Conservation (phyloP, 2,113 vertebrate species). For the Hypocryptadius cinnamomeus region DNA sequence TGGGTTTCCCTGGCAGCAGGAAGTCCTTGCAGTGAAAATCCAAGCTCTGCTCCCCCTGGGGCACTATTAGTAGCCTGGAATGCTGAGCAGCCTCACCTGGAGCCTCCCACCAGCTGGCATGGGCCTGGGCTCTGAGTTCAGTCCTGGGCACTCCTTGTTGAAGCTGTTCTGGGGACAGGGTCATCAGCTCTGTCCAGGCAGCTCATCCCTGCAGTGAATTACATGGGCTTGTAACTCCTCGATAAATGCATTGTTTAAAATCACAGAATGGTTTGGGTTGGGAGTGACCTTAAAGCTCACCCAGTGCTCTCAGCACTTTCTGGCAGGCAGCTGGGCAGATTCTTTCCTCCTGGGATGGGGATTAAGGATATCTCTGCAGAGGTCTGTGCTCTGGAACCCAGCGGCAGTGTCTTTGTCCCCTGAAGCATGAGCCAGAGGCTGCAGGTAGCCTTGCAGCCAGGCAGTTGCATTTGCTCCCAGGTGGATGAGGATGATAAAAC, state of each 20-base stretch:
- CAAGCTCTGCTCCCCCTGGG: not conserved
- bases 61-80: not conserved
- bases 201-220: not conserved
- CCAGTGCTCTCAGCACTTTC: not conserved
- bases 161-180: not conserved
- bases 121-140: not conserved
- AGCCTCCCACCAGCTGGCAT: accelerated
- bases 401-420: not conserved
- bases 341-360: not conserved
- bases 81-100: not conserved
- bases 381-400: not conserved
- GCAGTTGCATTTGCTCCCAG: not conserved
- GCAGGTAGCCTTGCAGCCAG: not conserved
- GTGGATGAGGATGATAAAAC: not conserved
- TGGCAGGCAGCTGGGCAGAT: not conserved
- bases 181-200: not conserved
- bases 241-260: not conserved
- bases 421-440: not conserved
- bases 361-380: not conserved
- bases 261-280: not conserved
- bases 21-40: not conserved
- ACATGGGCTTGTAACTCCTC: not conserved
- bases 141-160: not conserved
- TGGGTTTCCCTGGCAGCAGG: not conserved
- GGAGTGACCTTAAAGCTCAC: not conserved